Conservation (phyloP, 1,140 invertebrate species). For the Lerema accius region DNA sequence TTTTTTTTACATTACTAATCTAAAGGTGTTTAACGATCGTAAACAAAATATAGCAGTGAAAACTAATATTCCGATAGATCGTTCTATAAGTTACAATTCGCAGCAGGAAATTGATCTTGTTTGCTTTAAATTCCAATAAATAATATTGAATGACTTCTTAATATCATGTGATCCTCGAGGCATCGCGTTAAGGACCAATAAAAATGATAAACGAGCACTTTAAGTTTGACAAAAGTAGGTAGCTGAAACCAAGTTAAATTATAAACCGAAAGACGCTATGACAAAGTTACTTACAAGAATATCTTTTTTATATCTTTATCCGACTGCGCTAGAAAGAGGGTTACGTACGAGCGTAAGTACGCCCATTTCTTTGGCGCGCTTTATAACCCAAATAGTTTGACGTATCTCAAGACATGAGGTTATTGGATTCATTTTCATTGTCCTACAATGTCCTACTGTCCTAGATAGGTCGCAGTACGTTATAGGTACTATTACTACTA, state of each 20-base stretch:
- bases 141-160: slow-evolving; percentile 46
- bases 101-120: slow-evolving; percentile 56
- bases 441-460: too few species aligned
- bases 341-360: too few species aligned
- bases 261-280: not conserved
- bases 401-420: too few species aligned
- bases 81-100: slow-evolving; percentile 38
- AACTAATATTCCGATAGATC: slow-evolving; percentile 10
- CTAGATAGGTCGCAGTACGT: too few species aligned
- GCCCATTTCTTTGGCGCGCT: too few species aligned
- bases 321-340: too few species aligned
- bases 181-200: slow-evolving; percentile 49
- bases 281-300: not conserved
- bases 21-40: not conserved
- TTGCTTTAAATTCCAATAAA: slow-evolving; percentile 61
- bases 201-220: slow-evolving; percentile 54
- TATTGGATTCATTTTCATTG: too few species aligned
- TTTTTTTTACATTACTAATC: not conserved
- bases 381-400: too few species aligned
- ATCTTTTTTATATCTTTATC: too few species aligned
- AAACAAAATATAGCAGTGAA: slow-evolving; percentile 9
- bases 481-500: too few species aligned
- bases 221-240: not conserved
- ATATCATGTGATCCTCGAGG: slow-evolving; percentile 44
- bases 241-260: not conserved